A percentile compares a stretch with the other conserved stretches of the same genome.
Conservation (phyloP, 2,797 vertebrate genomes). For the Caiman crocodilus region DNA sequence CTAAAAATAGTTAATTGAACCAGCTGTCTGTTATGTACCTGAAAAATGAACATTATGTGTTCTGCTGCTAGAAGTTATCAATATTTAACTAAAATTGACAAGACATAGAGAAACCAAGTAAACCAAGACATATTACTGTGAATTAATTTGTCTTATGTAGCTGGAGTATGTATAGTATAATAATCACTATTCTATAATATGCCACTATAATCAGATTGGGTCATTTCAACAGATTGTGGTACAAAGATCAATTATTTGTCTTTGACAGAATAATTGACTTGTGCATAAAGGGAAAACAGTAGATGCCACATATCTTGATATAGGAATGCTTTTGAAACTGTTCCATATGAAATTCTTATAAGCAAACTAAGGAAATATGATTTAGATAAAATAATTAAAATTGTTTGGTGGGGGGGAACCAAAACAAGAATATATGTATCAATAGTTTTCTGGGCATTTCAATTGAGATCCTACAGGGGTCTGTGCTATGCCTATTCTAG, state of each 20-base stretch:
- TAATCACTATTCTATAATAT: conserved; percentile 46
- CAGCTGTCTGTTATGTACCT: not conserved
- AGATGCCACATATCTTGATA: not conserved
- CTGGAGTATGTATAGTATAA: conserved; percentile 21
- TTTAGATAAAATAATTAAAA: not conserved
- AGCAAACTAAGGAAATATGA: not conserved
- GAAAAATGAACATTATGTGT: conserved; percentile 48
- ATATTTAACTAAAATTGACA: conserved; percentile 68
- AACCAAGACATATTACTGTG: conserved; percentile 36
- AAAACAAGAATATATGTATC: not conserved
- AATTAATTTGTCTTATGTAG: conserved; percentile 28
- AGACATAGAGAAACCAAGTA: conserved; percentile 35
- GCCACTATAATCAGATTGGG: not conserved
- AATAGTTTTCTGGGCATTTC: not conserved
- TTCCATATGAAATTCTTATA: not conserved
- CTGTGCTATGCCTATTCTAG: not conserved
- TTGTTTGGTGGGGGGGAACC: too few species aligned
- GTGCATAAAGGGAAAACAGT: not conserved
- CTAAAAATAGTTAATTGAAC: not conserved
- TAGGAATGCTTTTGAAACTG: not conserved
- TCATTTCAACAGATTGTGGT: conserved; percentile 40
- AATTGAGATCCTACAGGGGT: not conserved
- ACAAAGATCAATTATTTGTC: conserved; percentile 26
- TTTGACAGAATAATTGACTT: not conserved
- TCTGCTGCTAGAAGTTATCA: conserved; percentile 62